Base-by-base conservation (phyloP, 2,888 invertebrate species). In the Hyles lineata region DNA sequence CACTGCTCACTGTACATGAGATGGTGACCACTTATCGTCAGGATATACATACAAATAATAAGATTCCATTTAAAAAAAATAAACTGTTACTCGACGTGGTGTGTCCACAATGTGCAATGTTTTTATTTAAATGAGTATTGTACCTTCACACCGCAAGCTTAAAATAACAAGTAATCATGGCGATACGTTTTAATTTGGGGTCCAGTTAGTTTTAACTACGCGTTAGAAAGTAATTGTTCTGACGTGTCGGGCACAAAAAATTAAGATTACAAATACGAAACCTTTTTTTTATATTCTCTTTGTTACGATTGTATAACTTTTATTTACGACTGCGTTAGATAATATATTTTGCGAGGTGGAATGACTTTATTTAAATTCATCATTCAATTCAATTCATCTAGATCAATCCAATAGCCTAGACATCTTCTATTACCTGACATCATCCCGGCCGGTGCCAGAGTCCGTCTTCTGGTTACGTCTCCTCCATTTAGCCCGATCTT, bases 121-220 rank as follows among this genome's bases (percentile, higher is more conserved):
- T 60, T 58, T 32, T 19, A 61, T 62, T 50, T 67, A 21, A 73
- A 73, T 35, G 61, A 58, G 52, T 73, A 70, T 62, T 70, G 73
- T 62, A 70, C 70, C 35, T 52, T 52, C 32, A 32, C n/a, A 43
- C 43, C 35, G 67, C 67, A 70, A 70, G 70, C 70, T 61, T 35
- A 29, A 60, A 69, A 70, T 69, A 62, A 55, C 72, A 58, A 58
- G 55, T 55, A 73, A 73, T 73, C 61, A 70, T 23, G 50, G 52
- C 61, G 70, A 32, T 62, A 43, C 70, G 35, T 62, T 70, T 73
- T 73, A 70, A 73, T 73, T 70, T 61, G 21, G 23, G 50, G 21
- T 55, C 55, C 72, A 72, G 63, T 72, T 72, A 67, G 55, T 58
- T 67, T 35, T 63, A 58, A 67, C 63, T 58, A 67, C n/a, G 35